Evolutionary conservation across 2,888 invertebrate species (phyloP).

Genomic region (Tribolium freemani): DNA sequence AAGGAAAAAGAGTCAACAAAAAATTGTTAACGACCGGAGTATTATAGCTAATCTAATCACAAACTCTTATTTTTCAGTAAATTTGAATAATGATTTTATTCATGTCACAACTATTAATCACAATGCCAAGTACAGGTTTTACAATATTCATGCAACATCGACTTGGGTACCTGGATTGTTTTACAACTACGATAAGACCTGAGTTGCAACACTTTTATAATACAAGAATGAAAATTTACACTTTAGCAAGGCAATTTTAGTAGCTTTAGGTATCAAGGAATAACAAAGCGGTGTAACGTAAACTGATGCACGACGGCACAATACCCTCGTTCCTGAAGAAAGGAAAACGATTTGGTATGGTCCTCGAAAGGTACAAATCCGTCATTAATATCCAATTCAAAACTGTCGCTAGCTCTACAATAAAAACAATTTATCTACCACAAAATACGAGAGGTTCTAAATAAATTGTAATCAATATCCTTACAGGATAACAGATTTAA

Average conservation of each 20-base stretch:
- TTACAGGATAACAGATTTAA: conserved; percentile 54
- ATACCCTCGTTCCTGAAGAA: neutral
- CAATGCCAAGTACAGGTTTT: neutral
- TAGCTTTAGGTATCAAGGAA: neutral
- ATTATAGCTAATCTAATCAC: neutral
- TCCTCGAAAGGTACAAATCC: conserved; percentile 28
- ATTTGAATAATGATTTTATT: neutral
- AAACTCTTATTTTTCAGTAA: neutral
- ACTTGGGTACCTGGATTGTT: neutral
- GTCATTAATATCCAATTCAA: conserved; percentile 43
- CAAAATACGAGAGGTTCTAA: conserved; percentile 45
- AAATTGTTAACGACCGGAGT: neutral
- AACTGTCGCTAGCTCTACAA: conserved; percentile 44
- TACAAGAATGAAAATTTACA: too few species aligned
- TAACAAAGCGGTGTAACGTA: neutral
- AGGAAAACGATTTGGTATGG: conserved; percentile 15
- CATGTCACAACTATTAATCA: neutral
- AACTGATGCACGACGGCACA: neutral
- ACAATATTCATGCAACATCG: neutral
- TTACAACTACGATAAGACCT: neutral
- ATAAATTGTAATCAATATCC: conserved; percentile 53
- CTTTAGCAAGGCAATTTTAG: too few species aligned
- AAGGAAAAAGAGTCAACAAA: neutral
- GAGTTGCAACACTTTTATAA: neutral
- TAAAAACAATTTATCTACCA: conserved; percentile 48